phyloP scores from a whole-genome alignment of 1,140 invertebrate genomes.

The Pseudoatta argentina region DNA sequence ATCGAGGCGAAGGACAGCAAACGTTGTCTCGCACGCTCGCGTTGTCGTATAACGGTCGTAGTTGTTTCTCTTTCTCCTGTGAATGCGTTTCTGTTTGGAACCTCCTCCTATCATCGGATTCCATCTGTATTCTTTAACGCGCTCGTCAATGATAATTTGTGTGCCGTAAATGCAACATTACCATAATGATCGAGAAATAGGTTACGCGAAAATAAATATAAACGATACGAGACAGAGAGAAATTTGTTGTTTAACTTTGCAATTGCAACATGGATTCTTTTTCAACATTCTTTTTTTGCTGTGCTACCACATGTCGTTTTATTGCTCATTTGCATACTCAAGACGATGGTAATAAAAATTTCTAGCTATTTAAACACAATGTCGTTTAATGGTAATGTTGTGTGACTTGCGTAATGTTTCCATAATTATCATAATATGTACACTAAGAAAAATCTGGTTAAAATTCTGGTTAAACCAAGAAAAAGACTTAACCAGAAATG shows the following conservation, averaged over 20 bases:
- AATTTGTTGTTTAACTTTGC: conserved; percentile 49
- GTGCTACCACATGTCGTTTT: conserved; percentile 5
- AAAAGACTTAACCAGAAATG: too few species aligned
- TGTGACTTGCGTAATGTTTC: not conserved
- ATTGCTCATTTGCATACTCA: conserved; percentile 17
- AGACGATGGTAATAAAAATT: conserved; percentile 4
- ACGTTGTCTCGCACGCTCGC: not conserved
- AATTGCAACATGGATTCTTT: not conserved
- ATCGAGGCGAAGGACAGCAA: conserved; percentile 17
- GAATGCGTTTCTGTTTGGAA: not conserved
- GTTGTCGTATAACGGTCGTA: conserved; percentile 2
- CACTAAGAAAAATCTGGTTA: too few species aligned
- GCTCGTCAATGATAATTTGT: conserved; percentile 64
- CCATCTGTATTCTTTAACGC: conserved; percentile 63
- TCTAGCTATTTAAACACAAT: not conserved
- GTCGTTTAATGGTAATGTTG: not conserved
- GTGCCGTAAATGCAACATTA: not conserved
- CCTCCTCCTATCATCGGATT: conserved; percentile 59
- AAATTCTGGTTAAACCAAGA: too few species aligned
- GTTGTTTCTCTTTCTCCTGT: conserved; percentile 9
- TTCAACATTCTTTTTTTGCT: not conserved
- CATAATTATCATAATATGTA: not conserved
- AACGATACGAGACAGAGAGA: conserved; percentile 34
- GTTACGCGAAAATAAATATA: conserved; percentile 46
- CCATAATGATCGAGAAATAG: conserved; percentile 42